Base-by-base conservation (phyloP, 2,888 invertebrate species). In the Aphidoletes aphidimyza region DNA sequence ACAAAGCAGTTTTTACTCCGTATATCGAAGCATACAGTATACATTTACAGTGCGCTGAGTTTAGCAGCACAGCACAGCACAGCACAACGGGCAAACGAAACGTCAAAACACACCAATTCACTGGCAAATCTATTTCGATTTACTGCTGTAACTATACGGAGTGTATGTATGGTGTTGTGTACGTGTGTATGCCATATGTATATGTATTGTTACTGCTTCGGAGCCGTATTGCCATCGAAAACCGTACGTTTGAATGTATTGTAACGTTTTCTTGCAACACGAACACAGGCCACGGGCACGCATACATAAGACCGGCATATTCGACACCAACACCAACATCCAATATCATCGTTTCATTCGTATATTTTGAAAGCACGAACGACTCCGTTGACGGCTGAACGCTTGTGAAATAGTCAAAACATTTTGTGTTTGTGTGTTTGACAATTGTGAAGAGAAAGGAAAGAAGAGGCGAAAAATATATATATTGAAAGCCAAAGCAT, bases 281-380 rank as follows among this genome's bases (percentile, higher is more conserved):
- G 39, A 39, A 39, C 39, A 11, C 5, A 8, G 11, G 39, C 6
- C 11, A 11, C 47, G 2, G 11, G 22, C 22, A 26, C 69, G 30
- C 30, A 69, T 30, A 69, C 69, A 69, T 30, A 30, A 69, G 69
- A 69, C 69, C 69, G 69, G 69, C 69, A 69, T 30, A 34, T 69
- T 69, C 30, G 30, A n/a, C 69, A 69, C 69, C 5, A 30, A 30
- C 69, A 30, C 34, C 30, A 26, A n/a, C n/a, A 69, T 69, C 26
- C 26, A 54, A 2, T 3, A 22, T 22, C 69, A 8, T 69, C 47
- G 30, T 30, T 30, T 30, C 69, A n/a, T n/a, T n/a, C n/a, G n/a
- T n/a, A n/a, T n/a, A n/a, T n/a, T n/a, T n/a, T n/a, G n/a, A n/a
- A n/a, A n/a, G n/a, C n/a, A n/a, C n/a, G n/a, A n/a, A n/a, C n/a